phyloP scores from a whole-genome alignment of 2,797 vertebrate genomes.

The Smutsia temminckii region DNA sequence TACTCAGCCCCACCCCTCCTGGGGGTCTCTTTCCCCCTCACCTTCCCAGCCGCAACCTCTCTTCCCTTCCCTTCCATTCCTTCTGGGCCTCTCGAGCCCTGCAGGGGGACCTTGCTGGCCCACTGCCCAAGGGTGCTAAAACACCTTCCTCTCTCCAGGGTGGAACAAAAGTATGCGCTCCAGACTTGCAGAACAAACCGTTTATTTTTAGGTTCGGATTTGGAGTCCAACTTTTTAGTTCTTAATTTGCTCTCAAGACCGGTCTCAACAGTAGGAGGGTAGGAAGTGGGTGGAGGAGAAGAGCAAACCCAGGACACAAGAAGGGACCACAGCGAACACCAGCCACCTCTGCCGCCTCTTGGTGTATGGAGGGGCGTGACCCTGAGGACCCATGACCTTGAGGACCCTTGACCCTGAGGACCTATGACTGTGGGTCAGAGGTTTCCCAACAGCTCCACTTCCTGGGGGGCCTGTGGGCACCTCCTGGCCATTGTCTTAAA shows the following conservation, averaged over 20 bases:
- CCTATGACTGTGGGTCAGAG: too few relatives aligned
- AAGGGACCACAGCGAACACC: not conserved
- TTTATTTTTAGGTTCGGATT: not conserved
- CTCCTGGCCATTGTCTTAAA: rapidly evolving
- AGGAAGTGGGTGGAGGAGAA: not conserved
- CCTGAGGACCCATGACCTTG: too few relatives aligned
- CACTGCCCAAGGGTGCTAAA: not conserved
- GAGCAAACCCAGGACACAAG: not conserved
- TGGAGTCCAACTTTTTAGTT: not conserved
- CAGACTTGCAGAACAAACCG: too few relatives aligned
- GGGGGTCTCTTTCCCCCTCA: not conserved
- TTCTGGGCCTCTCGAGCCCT: not conserved
- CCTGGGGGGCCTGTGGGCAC: rapidly evolving
- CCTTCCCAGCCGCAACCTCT: rapidly evolving
- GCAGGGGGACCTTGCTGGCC: not conserved
- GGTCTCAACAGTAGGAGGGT: not conserved
- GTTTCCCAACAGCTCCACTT: too few relatives aligned
- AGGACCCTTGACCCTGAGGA: too few relatives aligned
- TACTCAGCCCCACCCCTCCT: rapidly evolving
- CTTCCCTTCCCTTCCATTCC: not conserved
- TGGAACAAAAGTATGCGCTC: too few relatives aligned
- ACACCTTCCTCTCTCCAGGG: not conserved
- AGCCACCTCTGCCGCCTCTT: rapidly evolving
- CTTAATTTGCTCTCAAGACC: not conserved
- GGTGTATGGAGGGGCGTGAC: not conserved